Percentiles rank a stretch among this genome's conserved stretches.
These are phyloP conservation scores for Diabrotica virgifera DNA, from an alignment of 1,140 invertebrate genomes.

Conservation along the genomic window DNA sequence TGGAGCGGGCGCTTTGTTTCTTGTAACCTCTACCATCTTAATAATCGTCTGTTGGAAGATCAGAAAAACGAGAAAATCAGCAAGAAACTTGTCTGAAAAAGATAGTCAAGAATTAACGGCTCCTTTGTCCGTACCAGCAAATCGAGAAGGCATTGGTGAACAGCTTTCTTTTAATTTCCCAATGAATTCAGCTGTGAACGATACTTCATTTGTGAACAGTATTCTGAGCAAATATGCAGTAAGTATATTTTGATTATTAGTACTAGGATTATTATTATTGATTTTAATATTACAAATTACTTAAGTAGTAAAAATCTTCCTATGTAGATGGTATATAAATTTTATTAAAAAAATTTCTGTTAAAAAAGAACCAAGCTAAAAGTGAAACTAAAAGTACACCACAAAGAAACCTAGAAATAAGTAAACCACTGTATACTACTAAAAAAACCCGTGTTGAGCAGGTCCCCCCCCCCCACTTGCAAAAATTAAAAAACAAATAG, in stretches of 20 bases:
- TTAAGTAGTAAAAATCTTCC: too few species aligned
- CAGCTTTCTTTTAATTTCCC: constrained; percentile 43
- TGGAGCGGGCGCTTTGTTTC: constrained; percentile 34
- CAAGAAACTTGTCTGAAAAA: constrained; percentile 30
- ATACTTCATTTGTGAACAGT: constrained; percentile 18
- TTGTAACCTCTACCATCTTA: constrained; percentile 30
- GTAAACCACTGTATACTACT: too few species aligned
- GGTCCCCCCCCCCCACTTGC: too few species aligned
- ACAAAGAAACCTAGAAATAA: too few species aligned
- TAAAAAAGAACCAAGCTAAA: too few species aligned
- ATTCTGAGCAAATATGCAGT: constrained; percentile 31
- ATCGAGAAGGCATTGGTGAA: constrained; percentile 33
- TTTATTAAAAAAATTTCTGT: too few species aligned
- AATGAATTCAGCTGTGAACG: constrained; percentile 33
- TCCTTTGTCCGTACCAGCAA: constrained; percentile 40
- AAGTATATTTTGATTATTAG: neutral
- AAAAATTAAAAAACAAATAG: too few species aligned
- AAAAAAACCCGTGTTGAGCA: too few species aligned
- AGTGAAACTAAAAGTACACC: too few species aligned
- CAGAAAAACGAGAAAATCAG: constrained; percentile 32
- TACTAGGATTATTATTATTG: too few species aligned
- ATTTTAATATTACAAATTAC: too few species aligned
- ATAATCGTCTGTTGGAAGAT: constrained; percentile 38
- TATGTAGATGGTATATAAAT: too few species aligned
- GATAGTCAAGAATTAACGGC: constrained; percentile 37